Conservation (phyloP, 2,797 vertebrate species). For the Acipenser ruthenus region DNA sequence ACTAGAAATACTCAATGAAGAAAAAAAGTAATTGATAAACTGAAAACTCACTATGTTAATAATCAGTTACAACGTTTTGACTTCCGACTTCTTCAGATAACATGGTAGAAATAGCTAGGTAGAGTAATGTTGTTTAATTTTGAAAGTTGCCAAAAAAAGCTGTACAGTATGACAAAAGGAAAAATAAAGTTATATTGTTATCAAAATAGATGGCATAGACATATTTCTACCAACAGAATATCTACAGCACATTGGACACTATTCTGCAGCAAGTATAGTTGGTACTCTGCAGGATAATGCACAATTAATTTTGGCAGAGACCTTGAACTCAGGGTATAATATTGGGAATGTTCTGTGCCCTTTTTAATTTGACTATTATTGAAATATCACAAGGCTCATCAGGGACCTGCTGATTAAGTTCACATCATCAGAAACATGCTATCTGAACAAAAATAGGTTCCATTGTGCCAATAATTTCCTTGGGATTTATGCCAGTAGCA, state of each 20-base stretch:
- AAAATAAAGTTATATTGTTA: too few species aligned
- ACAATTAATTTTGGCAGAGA: neutral
- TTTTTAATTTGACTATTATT: constrained; percentile 33
- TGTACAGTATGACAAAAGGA: too few species aligned
- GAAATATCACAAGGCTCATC: constrained; percentile 35
- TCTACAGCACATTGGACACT: neutral
- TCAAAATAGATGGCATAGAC: too few species aligned
- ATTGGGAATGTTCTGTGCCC: constrained; percentile 21
- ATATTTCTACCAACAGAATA: too few species aligned
- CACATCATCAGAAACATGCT: constrained; percentile 37
- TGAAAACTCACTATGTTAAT: too few species aligned
- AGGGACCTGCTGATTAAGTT: constrained; percentile 37
- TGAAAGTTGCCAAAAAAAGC: too few species aligned
- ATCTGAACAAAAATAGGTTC: constrained; percentile 41
- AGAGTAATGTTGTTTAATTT: too few species aligned
- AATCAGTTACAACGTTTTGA: too few species aligned
- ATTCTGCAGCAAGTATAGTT: neutral
- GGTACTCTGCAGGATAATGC: neutral
- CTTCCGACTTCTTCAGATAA: too few species aligned
- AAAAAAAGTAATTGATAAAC: too few species aligned
- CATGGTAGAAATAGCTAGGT: too few species aligned
- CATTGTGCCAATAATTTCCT: constrained; percentile 48
- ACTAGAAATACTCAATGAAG: too few species aligned
- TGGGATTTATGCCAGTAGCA: constrained; percentile 43
- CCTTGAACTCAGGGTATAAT: neutral